A percentile compares a stretch with the other conserved stretches of the same genome.
phyloP scores from a whole-genome alignment of 2,888 invertebrate genomes.

The Apotomis capreana region DNA sequence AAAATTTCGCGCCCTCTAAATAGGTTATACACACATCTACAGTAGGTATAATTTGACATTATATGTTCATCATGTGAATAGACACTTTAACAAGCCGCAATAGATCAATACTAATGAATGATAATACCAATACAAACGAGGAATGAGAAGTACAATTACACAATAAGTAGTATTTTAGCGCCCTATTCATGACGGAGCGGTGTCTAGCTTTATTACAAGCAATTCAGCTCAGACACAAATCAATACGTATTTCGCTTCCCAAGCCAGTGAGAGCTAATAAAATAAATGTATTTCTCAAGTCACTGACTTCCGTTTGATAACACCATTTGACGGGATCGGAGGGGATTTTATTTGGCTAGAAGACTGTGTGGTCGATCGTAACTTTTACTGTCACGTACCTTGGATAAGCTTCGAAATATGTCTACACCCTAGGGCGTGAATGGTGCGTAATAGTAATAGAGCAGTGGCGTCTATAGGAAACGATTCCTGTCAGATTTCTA shows the following conservation, averaged over 20 bases:
- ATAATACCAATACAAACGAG: constrained; percentile 28
- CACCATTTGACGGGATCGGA: constrained; percentile 33
- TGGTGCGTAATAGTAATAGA: too few relatives aligned
- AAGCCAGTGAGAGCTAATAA: constrained; percentile 37
- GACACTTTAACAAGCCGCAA: constrained; percentile 5
- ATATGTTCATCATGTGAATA: constrained; percentile 9
- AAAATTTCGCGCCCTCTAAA: constrained; percentile 37
- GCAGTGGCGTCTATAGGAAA: too few relatives aligned
- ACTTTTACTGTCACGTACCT: constrained; percentile 15
- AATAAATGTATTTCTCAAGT: constrained; percentile 41
- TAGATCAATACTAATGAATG: constrained; percentile 29
- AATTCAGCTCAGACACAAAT: constrained; percentile 31
- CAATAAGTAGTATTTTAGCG: constrained; percentile 35
- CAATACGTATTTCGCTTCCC: constrained; percentile 36
- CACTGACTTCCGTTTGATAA: constrained; percentile 40
- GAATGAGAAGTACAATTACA: constrained; percentile 27
- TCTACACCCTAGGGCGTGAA: background rate
- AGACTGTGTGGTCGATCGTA: constrained; percentile 23
- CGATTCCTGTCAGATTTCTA: too few relatives aligned
- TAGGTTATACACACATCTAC: background rate
- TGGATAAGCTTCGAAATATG: background rate
- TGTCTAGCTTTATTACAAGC: constrained; percentile 34
- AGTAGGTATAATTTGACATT: constrained; percentile 10
- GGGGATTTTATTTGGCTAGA: constrained; percentile 31
- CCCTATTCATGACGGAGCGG: constrained; percentile 23